A percentile compares a stretch with the other conserved stretches of the same genome.
Conservation (phyloP, 2,797 vertebrate species). For the Rhinichthys osculus region DNA sequence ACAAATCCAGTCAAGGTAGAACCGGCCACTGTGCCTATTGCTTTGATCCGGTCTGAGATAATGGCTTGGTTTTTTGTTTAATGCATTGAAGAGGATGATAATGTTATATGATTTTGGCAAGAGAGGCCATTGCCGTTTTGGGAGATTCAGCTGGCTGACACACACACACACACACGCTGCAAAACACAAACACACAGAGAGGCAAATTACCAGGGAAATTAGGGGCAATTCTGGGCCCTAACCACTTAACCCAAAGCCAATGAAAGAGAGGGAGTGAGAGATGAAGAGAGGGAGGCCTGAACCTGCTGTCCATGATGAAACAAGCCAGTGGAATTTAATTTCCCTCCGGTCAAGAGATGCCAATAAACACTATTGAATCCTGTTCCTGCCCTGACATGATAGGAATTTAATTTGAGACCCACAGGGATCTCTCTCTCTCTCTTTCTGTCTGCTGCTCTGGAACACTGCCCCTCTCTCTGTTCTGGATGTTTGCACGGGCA, state of each 20-base stretch:
- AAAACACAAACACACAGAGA: constrained; percentile 33
- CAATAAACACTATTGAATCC: constrained; percentile 78
- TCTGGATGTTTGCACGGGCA: constrained; percentile 55
- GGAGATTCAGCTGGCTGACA: constrained; percentile 5
- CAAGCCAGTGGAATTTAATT: constrained; percentile 67
- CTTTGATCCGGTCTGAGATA: constrained; percentile 31
- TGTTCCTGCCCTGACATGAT: constrained; percentile 83
- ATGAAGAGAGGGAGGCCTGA: constrained; percentile 33
- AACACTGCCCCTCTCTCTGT: constrained; percentile 49
- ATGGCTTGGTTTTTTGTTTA: neutral
- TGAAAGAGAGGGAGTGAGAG: constrained; percentile 33
- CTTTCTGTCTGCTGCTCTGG: constrained; percentile 28
- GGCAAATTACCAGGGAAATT: constrained; percentile 49
- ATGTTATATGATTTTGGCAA: constrained; percentile 24
- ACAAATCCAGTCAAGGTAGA: constrained; percentile 32
- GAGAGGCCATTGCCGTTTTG: neutral
- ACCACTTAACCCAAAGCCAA: constrained; percentile 49
- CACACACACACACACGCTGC: neutral
- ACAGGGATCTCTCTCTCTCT: constrained; percentile 67
- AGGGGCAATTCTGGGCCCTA: constrained; percentile 47
- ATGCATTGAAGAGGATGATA: constrained; percentile 14
- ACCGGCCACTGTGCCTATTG: neutral
- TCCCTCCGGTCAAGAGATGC: constrained; percentile 78
- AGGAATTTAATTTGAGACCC: constrained; percentile 85
- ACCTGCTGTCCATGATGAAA: constrained; percentile 56